Evolutionary conservation across 1,140 invertebrate species (phyloP).

Genomic region (Formica selysi): DNA sequence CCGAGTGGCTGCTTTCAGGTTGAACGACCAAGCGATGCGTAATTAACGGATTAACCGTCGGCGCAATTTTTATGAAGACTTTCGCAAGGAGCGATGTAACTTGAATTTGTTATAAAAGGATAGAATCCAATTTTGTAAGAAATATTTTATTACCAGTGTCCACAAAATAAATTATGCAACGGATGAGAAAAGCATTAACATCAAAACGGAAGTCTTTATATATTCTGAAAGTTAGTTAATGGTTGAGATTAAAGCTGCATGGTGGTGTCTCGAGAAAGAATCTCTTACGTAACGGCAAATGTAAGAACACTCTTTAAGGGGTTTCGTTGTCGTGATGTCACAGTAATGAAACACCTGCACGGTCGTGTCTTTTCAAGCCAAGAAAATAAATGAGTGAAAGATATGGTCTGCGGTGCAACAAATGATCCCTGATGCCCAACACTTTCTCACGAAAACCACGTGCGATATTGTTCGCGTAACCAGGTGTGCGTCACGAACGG

Average conservation of each 20-base stretch:
- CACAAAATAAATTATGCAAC: not conserved
- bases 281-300: conserved; percentile 11
- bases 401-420: conserved; percentile 16
- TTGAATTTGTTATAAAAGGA: not conserved
- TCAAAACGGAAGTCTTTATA: not conserved
- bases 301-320: not conserved
- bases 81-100: too few relatives aligned
- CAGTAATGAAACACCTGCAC: conserved; percentile 16
- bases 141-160: not conserved
- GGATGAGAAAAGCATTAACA: not conserved
- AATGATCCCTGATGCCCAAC: conserved; percentile 36
- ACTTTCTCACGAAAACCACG: conserved; percentile 48
- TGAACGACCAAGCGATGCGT: conserved; percentile 9
- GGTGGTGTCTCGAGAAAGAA: not conserved
- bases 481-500: conserved; percentile 30
- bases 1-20: not conserved
- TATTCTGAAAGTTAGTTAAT: not conserved
- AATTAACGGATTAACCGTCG: conserved; percentile 39
- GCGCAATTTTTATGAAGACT: not conserved
- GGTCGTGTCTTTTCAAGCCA: conserved; percentile 28
- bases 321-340: conserved; percentile 37
- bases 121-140: not conserved
- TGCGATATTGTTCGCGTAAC: conserved; percentile 53
- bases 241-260: not conserved
- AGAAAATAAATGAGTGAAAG: conserved; percentile 30